These are phyloP conservation scores for Megalopta genalis DNA, from an alignment of 1,140 invertebrate species.

Conservation along the genomic window DNA sequence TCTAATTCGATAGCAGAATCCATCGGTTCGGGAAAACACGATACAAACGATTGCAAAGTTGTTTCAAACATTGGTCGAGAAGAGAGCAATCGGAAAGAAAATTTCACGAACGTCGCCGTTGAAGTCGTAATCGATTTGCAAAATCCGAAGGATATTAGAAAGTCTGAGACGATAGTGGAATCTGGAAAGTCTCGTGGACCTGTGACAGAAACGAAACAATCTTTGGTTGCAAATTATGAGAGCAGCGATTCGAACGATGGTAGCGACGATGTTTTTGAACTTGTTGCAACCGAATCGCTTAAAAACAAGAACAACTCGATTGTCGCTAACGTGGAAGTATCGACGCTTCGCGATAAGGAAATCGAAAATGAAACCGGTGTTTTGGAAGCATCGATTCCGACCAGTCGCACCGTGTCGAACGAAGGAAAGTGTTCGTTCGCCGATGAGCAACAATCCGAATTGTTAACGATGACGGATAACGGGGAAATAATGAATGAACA, in stretches of 20 bases:
- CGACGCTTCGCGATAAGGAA: not conserved
- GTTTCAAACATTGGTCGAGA: not conserved
- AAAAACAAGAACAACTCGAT: conserved; percentile 15
- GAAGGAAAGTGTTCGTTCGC: not conserved
- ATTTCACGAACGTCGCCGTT: not conserved
- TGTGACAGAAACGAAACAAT: conserved; percentile 35
- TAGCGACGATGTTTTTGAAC: conserved; percentile 69
- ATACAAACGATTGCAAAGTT: not conserved
- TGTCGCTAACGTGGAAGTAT: conserved; percentile 14
- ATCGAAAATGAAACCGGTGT: not conserved
- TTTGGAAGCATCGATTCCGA: conserved; percentile 13
- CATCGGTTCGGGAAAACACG: not conserved
- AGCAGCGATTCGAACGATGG: conserved; percentile 70
- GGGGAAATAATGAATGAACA: conserved; percentile 8
- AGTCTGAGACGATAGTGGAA: not conserved
- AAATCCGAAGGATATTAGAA: not conserved
- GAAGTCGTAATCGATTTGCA: conserved; percentile 7
- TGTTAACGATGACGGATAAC: not conserved
- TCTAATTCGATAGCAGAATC: not conserved
- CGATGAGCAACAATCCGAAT: conserved; percentile 13
- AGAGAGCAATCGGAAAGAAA: conserved; percentile 3
- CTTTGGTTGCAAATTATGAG: conserved; percentile 71
- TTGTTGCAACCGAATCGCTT: conserved; percentile 4
- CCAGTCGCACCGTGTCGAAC: conserved; percentile 20
- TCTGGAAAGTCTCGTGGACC: conserved; percentile 8